Base-by-base conservation (phyloP, 2,888 invertebrate genomes). In the Dyspetes luteomarginatus region DNA sequence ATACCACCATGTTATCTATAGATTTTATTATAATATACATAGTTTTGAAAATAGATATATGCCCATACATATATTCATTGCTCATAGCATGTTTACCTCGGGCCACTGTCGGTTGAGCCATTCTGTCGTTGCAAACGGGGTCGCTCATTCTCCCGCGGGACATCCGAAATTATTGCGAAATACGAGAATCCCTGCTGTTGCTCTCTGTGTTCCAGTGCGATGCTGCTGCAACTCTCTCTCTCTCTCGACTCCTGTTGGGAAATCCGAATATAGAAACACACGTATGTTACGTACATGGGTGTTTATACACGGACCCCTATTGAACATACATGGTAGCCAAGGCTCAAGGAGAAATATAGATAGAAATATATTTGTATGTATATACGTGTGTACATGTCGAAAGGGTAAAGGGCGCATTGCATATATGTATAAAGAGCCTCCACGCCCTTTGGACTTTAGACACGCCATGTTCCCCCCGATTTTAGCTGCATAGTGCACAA, bases 151-250 rank as follows among this genome's bases (percentile, higher is more conserved):
- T 65, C 65, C 75, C 71, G 30, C 56, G 67, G 71, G 75, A 71
- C 60, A 75, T 65, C 58, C 67, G 36, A 75, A 80, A 80, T 80
- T 80, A 80, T 80, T 71, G 75, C 75, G 75, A 80, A 75, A 75
- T 68, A 77, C 65, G 58, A 50, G 69, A 77, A 74, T 69, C 64
- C 75, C 69, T 9, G 78, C 41, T 30, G 50, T 41, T 22, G 26
- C 28, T 50, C 56, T 17, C 45, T 50, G n/a, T 22, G 65, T 22
- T n/a, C 65, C 5, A 48, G 22, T 36, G 9, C 36, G 9, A 36
- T 36, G 12, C 36, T 36, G 12, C 36, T n/a, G n/a, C n/a, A n/a
- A 28, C 56, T 26, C n/a, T n/a, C 22, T n/a, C 22, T 7, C n/a
- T 12, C 45, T 24, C 26, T 56, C 17, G 5, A 17, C 15, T 58